A percentile compares a stretch with the other conserved stretches of the same genome.
These are phyloP conservation scores for Zoanthus gigantus DNA, from an alignment of 92 coral and sea anemone genomes.

Conservation along the genomic window DNA sequence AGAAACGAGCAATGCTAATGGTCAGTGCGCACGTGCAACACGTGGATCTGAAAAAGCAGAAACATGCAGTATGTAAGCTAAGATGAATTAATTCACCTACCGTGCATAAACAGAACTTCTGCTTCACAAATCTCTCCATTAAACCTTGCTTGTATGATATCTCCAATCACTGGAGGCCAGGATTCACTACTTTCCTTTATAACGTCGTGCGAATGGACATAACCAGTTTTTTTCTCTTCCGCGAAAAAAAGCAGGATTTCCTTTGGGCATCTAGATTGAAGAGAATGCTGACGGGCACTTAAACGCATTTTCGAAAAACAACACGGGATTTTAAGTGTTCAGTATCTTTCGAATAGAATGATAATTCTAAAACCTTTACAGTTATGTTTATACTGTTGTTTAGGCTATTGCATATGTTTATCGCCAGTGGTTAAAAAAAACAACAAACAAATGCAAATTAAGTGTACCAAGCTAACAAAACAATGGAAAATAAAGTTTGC, in stretches of 20 bases:
- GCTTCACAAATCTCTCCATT: not conserved
- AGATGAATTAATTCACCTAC: not conserved
- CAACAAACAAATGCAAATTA: not conserved
- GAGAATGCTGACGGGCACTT: slow-evolving; percentile 15
- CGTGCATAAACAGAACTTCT: slow-evolving; percentile 12
- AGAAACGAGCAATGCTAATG: too few species aligned
- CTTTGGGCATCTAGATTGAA: not conserved
- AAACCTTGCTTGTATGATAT: not conserved
- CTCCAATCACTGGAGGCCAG: slow-evolving; percentile 21
- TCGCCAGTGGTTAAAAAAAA: not conserved
- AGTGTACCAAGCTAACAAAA: not conserved
- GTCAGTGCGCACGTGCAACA: too few species aligned
- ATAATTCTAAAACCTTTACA: slow-evolving; percentile 1
- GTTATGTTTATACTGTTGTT: not conserved
- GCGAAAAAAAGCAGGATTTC: not conserved
- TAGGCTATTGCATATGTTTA: not conserved
- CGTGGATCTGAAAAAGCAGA: too few species aligned
- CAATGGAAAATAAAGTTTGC: not conserved
- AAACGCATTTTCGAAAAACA: not conserved
- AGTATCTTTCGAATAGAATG: slow-evolving; percentile 8
- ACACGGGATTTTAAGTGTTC: not conserved
- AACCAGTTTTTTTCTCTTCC: slow-evolving; percentile 13
- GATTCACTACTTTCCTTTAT: not conserved
- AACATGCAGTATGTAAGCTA: too few species aligned
- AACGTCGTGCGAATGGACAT: not conserved